Conservation (phyloP, 2,797 vertebrate genomes). For the Molothrus ater region DNA sequence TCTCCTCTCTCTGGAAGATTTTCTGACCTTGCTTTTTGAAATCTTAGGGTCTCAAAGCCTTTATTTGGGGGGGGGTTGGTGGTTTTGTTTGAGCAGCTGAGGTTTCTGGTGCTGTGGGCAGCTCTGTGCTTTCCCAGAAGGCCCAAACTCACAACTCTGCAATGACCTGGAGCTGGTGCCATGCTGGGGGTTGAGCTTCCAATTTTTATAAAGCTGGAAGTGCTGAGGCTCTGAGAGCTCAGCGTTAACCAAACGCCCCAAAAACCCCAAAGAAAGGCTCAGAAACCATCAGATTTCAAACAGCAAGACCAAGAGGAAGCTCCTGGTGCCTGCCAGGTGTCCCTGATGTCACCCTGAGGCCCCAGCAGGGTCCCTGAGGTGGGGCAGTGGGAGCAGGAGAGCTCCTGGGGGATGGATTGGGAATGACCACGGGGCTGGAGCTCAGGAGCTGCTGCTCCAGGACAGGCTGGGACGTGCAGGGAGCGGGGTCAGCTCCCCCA, state of each 20-base stretch:
- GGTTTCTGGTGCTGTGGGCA: not conserved
- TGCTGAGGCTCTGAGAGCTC: not conserved
- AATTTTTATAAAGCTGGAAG: not conserved
- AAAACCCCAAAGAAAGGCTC: not conserved
- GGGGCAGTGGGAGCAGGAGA: not conserved
- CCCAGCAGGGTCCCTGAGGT: not conserved
- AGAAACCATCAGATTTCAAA: fast-evolving
- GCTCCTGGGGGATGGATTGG: not conserved
- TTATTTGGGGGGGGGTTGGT: not conserved
- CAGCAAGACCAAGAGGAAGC: not conserved
- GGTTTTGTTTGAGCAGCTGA: not conserved
- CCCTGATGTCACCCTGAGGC: not conserved
- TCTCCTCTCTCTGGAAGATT: not conserved
- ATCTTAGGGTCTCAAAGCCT: not conserved
- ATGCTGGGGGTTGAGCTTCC: fast-evolving
- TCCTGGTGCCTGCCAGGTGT: not conserved
- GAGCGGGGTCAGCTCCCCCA: not conserved
- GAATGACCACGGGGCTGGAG: fast-evolving
- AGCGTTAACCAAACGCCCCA: not conserved
- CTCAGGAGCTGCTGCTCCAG: not conserved
- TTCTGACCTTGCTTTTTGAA: not conserved
- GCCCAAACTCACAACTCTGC: not conserved
- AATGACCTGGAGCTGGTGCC: not conserved
- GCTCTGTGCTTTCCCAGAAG: not conserved
- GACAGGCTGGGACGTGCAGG: not conserved